Conservation (phyloP, 2,113 vertebrate species). For the Pholis gunnellus region DNA sequence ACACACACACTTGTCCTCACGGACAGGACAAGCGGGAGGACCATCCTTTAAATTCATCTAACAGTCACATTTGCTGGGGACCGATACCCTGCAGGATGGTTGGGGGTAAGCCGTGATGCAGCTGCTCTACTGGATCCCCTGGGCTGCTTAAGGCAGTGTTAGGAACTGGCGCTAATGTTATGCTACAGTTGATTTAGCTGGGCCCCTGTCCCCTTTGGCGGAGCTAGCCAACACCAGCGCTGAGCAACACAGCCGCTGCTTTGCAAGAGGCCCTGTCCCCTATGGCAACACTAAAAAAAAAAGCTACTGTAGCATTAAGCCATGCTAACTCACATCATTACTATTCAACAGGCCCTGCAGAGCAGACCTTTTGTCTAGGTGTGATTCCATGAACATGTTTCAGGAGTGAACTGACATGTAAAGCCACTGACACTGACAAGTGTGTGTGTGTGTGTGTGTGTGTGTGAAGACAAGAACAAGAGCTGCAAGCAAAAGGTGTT, state of each 20-base stretch:
- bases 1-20: background rate
- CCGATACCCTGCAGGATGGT: constrained; percentile 68
- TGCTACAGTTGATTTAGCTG: constrained; percentile 81
- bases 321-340: constrained; percentile 75
- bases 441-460: constrained; percentile 23
- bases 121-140: constrained; percentile 73
- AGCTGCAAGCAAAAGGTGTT: constrained; percentile 81
- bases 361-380: constrained; percentile 77
- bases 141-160: constrained; percentile 73
- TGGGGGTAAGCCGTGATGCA: constrained; percentile 68
- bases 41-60: constrained; percentile 60
- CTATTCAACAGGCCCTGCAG: constrained; percentile 83
- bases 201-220: constrained; percentile 78
- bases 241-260: constrained; percentile 64
- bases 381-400: constrained; percentile 76
- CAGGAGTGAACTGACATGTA: constrained; percentile 68
- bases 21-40: constrained; percentile 42
- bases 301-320: constrained; percentile 77
- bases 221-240: constrained; percentile 46
- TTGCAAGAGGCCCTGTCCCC: constrained; percentile 74
- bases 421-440: constrained; percentile 74
- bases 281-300: constrained; percentile 74
- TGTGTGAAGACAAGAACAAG: constrained; percentile 58
- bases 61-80: constrained; percentile 62
- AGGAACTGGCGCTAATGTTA: constrained; percentile 77